These are phyloP conservation scores for Lithophane semibrunnea DNA, from an alignment of 2,888 invertebrate species.

Conservation along the genomic window DNA sequence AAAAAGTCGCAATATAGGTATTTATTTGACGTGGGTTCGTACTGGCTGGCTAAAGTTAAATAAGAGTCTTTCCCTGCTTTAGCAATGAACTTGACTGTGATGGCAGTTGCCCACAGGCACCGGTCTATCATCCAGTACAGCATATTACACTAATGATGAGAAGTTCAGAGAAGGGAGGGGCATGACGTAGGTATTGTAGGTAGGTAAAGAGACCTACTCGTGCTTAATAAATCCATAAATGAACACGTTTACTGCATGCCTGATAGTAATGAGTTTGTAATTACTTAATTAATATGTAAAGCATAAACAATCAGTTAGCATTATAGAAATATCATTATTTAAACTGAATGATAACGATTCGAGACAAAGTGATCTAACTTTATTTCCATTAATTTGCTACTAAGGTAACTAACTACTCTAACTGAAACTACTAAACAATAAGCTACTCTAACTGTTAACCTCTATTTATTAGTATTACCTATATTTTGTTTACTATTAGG, in stretches of 20 bases:
- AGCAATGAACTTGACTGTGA: background rate
- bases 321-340: background rate
- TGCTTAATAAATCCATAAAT: constrained; percentile 23
- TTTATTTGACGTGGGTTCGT: background rate
- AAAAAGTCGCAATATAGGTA: background rate
- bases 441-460: background rate
- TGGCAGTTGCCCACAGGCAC: background rate
- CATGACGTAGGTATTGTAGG: background rate
- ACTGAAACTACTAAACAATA: too few relatives aligned
- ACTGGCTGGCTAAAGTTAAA: too few relatives aligned
- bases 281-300: constrained; percentile 11
- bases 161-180: background rate
- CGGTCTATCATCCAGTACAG: background rate
- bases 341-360: background rate
- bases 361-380: background rate
- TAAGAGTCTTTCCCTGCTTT: too few relatives aligned
- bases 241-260: background rate
- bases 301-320: background rate
- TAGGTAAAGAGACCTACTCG: background rate
- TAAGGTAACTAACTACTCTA: too few relatives aligned
- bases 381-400: background rate
- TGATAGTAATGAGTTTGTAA: background rate
- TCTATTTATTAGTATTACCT: too few relatives aligned
- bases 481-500: too few relatives aligned
- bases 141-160: background rate